Conservation (phyloP, 2,113 vertebrate genomes). For the Scortum barcoo region DNA sequence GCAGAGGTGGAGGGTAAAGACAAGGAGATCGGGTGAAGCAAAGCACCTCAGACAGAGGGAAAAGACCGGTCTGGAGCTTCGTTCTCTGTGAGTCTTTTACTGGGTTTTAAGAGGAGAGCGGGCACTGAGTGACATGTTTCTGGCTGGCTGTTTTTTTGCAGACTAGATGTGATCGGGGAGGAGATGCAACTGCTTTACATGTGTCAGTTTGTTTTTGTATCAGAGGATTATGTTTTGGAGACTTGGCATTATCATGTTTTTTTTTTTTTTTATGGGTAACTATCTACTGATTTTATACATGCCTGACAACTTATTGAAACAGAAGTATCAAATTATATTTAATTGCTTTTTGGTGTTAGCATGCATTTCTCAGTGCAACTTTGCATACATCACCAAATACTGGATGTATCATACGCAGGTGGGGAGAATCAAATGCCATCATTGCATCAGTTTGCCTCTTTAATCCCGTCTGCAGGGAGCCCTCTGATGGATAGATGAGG, state of each 20-base stretch:
- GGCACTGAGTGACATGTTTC: not conserved
- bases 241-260: not conserved
- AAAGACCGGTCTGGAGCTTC: conserved; percentile 21
- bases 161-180: not conserved
- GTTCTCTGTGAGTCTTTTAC: conserved; percentile 44
- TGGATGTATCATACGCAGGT: not conserved
- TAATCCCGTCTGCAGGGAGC: not conserved
- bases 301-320: not conserved
- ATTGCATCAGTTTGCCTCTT: conserved; percentile 6
- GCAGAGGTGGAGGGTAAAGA: conserved; percentile 40
- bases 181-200: not conserved
- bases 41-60: conserved; percentile 26
- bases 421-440: conserved; percentile 11
- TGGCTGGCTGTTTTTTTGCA: not conserved
- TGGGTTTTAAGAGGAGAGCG: conserved; percentile 5
- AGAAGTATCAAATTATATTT: not conserved
- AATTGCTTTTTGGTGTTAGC: not conserved
- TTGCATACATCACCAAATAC: not conserved
- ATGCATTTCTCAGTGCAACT: not conserved
- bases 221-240: not conserved
- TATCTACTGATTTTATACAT: not conserved
- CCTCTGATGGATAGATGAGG: conserved; percentile 38
- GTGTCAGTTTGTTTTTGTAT: not conserved
- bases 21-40: conserved; percentile 52
- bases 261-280: no score